phyloP scores from a whole-genome alignment of 2,888 invertebrate species.

The Nephrotoma guestfalica region DNA sequence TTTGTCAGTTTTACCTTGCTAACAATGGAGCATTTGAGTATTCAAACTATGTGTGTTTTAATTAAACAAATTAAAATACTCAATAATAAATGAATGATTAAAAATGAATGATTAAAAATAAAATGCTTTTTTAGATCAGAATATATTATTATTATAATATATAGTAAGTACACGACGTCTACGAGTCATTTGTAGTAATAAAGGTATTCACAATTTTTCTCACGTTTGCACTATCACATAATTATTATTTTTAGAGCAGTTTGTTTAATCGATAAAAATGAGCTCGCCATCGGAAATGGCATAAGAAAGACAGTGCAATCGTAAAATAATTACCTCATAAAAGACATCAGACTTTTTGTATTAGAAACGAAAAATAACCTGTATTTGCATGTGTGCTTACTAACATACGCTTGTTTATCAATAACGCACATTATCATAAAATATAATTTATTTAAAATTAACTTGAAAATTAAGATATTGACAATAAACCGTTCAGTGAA shows the following conservation, averaged over 20 bases:
- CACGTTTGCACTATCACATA: neutral
- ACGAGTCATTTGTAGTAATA: neutral
- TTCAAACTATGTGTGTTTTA: neutral
- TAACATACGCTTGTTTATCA: too few relatives aligned
- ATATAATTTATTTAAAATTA: neutral
- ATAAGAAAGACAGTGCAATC: neutral
- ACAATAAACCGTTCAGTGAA: neutral
- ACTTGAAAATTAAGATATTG: neutral
- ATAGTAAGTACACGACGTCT: neutral
- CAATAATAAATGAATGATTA: too few relatives aligned
- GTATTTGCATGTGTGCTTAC: too few relatives aligned
- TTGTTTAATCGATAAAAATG: neutral
- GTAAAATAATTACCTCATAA: neutral
- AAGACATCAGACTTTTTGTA: neutral
- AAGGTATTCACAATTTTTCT: neutral
- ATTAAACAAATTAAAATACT: neutral
- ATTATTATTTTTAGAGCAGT: neutral
- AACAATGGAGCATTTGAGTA: neutral
- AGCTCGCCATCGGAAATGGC: neutral
- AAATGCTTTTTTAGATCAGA: neutral
- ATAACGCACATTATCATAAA: neutral
- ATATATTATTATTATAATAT: too few relatives aligned
- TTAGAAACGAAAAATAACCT: too few relatives aligned
- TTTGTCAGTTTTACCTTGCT: neutral
- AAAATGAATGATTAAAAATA: too few relatives aligned